Evolutionary conservation across 2,797 vertebrate species (phyloP), one percentile per base, ranked within the genome.

Genomic region (Channallabes apus): DNA sequence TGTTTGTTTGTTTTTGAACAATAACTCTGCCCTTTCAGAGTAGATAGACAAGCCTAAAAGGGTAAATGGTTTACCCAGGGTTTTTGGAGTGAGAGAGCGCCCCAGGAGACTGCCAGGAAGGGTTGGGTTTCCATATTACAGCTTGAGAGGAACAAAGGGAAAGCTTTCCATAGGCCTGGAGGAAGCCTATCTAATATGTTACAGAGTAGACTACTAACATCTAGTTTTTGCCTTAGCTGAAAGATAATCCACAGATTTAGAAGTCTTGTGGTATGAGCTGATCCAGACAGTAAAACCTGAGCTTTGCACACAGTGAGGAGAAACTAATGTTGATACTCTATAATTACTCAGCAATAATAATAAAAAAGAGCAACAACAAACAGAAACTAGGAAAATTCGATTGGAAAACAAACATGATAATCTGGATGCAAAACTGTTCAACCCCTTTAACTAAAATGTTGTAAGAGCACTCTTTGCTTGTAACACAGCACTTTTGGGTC

Each of bases 121-220:
- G 86, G n/a, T 54, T 24, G 38, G 80, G 85, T 65, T 90, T 83
- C 93, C 87, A 85, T 68, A 87, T 90, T 91, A 83, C 89, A 85
- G 84, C 81, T 84, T n/a, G 58, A 59, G 24, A 82, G 59, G 72
- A 59, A 32, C 14, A 5, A 72, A 41, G 29, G 4, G 65, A 46
- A 15, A 46, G 51, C n/a, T 71, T 71, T 82, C 18, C 38, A 64
- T 83, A 51, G 41, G 11, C 38, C 58, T 15, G 20, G 51, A 62
- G 69, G 3, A 41, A n/a, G 77, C 11, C 22, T 62, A 27, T 1
- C 24, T 41, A 41, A 62, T 79, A 41, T 22, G n/a, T 17, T 79
- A 35, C 58, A 8, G 32, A 68, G 56, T 6, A 14, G 11, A 32
- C 27, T 59, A 58, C 75, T 62, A 59, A 83, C 64, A 64, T 51